Percentiles rank a stretch among this genome's conserved stretches.
Evolutionary conservation across 2,888 invertebrate genomes (phyloP).

Genomic region (Nomada fabriciana): DNA sequence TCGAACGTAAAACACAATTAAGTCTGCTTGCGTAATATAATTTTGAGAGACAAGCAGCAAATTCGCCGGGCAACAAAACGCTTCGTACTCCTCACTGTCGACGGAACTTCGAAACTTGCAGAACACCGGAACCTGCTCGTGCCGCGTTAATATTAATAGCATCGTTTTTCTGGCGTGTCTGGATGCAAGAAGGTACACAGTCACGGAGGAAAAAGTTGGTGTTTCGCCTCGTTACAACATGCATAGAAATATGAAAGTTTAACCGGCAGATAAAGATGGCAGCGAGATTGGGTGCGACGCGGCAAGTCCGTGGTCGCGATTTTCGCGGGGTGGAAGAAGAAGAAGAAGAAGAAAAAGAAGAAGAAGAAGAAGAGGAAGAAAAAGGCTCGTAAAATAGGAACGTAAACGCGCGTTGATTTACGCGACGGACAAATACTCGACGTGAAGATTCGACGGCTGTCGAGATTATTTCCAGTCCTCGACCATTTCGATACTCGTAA

Average conservation of each 20-base stretch:
- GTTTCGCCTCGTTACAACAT: slow-evolving; percentile 57
- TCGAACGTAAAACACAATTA: too few species aligned
- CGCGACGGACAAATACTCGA: slow-evolving; percentile 29
- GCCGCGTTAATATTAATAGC: slow-evolving; percentile 42
- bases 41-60: neutral
- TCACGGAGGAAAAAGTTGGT: slow-evolving; percentile 33
- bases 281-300: neutral
- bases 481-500: slow-evolving; percentile 18
- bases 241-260: slow-evolving; percentile 65
- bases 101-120: slow-evolving; percentile 20
- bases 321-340: slow-evolving; percentile 1
- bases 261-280: slow-evolving; percentile 37
- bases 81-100: slow-evolving; percentile 1
- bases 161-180: slow-evolving; percentile 22
- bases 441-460: neutral
- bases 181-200: slow-evolving; percentile 29
- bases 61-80: slow-evolving; percentile 10
- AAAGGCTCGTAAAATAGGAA: slow-evolving; percentile 33
- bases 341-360: neutral
- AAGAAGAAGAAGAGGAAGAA: neutral
- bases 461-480: slow-evolving; percentile 3
- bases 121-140: slow-evolving; percentile 15
- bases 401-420: slow-evolving; percentile 51
- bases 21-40: neutral
- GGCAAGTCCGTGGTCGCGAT: slow-evolving; percentile 7